Evolutionary conservation across 2,797 vertebrate species (phyloP).

Genomic region (Coendou prehensilis): DNA sequence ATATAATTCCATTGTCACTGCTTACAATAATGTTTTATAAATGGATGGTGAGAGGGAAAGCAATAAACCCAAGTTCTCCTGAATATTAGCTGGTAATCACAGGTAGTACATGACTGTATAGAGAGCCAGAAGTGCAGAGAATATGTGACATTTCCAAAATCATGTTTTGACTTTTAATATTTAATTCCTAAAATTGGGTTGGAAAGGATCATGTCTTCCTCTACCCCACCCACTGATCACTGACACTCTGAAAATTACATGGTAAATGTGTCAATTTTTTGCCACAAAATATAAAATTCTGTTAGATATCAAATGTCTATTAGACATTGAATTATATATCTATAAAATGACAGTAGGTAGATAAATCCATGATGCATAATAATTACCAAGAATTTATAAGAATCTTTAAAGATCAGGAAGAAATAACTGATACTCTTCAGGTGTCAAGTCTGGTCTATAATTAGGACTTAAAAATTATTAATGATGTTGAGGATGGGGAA

Average conservation of each 20-base stretch:
- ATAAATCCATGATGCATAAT: neutral
- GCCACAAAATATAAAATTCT: neutral
- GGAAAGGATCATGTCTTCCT: neutral
- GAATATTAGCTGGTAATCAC: neutral
- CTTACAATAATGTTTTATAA: neutral
- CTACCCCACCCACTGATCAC: neutral
- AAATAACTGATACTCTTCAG: neutral
- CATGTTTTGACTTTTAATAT: neutral
- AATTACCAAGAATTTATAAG: neutral
- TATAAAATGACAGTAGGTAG: neutral
- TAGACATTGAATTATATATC: neutral
- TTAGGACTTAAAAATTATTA: constrained; percentile 3
- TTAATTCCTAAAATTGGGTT: neutral
- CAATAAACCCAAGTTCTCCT: neutral
- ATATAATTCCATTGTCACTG: neutral
- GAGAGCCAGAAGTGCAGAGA: neutral
- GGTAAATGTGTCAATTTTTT: neutral
- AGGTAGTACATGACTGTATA: neutral
- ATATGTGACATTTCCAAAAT: neutral
- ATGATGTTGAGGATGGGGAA: neutral
- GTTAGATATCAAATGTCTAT: neutral
- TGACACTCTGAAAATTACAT: neutral
- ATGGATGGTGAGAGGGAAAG: neutral
- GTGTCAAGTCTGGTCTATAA: neutral
- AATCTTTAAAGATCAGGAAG: constrained; percentile 17